Evolutionary conservation across 2,113 vertebrate species (phyloP).

Genomic region (Cyanoliseus patagonus): DNA sequence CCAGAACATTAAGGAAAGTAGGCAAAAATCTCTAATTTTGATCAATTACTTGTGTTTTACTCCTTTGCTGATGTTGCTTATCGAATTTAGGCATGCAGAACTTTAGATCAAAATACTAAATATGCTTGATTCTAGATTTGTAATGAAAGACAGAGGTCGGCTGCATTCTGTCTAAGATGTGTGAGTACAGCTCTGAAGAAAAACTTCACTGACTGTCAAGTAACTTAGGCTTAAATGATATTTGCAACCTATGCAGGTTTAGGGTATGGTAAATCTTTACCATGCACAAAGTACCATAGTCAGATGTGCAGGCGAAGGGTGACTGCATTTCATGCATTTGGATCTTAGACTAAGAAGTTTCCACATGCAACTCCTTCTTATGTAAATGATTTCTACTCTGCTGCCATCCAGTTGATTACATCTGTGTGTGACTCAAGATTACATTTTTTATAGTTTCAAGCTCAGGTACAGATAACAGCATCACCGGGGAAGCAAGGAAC

Average conservation of each 20-base stretch:
- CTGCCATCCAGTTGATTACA: background rate
- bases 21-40: background rate
- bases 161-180: background rate
- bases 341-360: background rate
- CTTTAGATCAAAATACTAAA: background rate
- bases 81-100: background rate
- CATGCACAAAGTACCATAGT: background rate
- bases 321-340: background rate
- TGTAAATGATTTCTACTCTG: background rate
- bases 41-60: background rate
- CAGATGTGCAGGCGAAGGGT: background rate
- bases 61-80: background rate
- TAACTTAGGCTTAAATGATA: background rate
- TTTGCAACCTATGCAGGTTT: background rate
- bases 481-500: background rate
- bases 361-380: background rate
- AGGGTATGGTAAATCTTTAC: background rate
- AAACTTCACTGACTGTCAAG: background rate
- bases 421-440: background rate
- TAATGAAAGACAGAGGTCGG: background rate
- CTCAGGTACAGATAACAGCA: background rate
- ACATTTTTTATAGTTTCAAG: background rate
- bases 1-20: background rate
- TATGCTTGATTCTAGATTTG: background rate
- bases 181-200: background rate